Percentiles rank a stretch among this genome's conserved stretches.
Conservation (phyloP, 2,888 invertebrate genomes). For the Cantharis rustica region DNA sequence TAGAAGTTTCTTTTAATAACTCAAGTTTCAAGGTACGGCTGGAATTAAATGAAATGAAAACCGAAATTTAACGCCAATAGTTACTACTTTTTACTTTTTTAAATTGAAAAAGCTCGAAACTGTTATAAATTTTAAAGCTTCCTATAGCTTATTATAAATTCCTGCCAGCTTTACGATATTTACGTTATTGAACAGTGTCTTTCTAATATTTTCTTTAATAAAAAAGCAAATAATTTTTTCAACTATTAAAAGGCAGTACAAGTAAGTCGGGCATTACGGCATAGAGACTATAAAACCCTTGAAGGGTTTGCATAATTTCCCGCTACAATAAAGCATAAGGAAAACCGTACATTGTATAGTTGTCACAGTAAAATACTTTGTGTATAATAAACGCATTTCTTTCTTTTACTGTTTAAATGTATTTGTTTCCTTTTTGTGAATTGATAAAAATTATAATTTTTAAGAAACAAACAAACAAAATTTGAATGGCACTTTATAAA, state of each 20-base stretch:
- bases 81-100: conserved; percentile 16
- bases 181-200: conserved; percentile 27
- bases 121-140: conserved; percentile 25
- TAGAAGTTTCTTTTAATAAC: background rate
- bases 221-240: background rate
- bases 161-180: conserved; percentile 25
- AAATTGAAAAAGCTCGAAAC: conserved; percentile 26
- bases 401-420: background rate
- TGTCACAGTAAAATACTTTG: background rate
- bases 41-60: conserved; percentile 4
- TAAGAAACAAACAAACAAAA: background rate
- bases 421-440: background rate
- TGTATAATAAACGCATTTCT: conserved; percentile 1
- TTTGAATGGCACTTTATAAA: background rate
- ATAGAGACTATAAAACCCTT: background rate
- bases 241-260: background rate
- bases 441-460: background rate
- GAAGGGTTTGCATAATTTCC: background rate
- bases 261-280: background rate
- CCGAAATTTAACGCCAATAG: conserved; percentile 25
- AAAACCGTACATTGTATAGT: conserved; percentile 3
- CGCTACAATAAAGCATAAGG: conserved; percentile 1
- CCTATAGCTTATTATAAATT: conserved; percentile 29
- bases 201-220: background rate
- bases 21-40: background rate